Evolutionary conservation across 2,113 vertebrate species (phyloP).

Genomic region (Fregetta grallaria): DNA sequence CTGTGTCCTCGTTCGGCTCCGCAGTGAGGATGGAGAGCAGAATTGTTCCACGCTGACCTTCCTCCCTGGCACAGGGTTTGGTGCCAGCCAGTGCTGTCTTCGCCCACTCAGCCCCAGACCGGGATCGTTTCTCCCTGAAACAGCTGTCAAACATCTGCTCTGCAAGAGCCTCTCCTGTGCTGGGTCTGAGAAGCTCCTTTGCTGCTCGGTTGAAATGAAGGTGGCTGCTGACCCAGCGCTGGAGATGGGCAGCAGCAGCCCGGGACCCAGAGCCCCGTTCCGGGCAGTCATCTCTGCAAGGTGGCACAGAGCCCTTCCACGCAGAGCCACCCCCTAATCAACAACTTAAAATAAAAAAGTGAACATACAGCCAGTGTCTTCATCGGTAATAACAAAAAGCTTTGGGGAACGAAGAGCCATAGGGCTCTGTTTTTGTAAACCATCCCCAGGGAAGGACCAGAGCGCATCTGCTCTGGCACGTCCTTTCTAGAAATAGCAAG

Average conservation of each 20-base stretch:
- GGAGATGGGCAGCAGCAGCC: neutral
- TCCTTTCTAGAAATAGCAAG: constrained; percentile 44
- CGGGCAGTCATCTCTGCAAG: neutral
- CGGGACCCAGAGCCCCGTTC: neutral
- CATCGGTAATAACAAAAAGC: neutral
- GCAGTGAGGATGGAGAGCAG: accelerated
- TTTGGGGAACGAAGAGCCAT: neutral
- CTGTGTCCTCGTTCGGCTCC: neutral
- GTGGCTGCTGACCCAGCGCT: neutral
- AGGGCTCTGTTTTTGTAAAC: neutral
- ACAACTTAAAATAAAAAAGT: neutral
- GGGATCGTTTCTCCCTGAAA: neutral
- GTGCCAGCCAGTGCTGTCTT: neutral
- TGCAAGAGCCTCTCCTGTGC: neutral
- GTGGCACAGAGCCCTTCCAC: neutral
- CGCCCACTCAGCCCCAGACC: neutral
- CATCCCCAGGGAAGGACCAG: neutral
- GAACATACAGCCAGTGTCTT: neutral
- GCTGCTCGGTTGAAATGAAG: neutral
- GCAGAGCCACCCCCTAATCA: neutral
- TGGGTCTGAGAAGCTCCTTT: neutral
- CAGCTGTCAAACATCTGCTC: neutral
- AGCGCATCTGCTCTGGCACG: neutral
- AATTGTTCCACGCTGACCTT: neutral
- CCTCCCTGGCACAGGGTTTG: neutral